Evolutionary conservation across 2,113 vertebrate genomes (phyloP).

Genomic region (Cavia aperea): DNA sequence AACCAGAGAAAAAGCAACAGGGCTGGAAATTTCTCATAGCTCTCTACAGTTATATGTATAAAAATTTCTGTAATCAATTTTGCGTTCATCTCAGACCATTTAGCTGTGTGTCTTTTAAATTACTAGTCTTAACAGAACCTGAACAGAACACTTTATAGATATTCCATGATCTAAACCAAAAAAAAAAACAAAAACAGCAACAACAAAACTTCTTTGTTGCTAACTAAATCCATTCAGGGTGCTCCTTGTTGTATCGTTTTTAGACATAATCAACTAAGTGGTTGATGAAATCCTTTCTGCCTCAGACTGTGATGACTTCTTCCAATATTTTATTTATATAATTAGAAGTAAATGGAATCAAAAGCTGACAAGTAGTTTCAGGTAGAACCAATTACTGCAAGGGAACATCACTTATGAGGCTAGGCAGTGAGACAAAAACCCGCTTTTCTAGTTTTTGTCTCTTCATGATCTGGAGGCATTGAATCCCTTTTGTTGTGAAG

Average conservation of each 20-base stretch:
- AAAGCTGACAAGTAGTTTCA: background rate
- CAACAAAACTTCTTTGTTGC: background rate
- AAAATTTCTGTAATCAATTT: background rate
- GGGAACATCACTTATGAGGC: background rate
- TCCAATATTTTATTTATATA: slow-evolving; percentile 21
- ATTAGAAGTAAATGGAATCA: slow-evolving; percentile 17
- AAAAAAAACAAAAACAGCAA: too few species aligned
- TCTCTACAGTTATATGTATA: background rate
- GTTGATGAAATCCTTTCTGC: slow-evolving; percentile 14
- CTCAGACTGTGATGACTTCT: background rate
- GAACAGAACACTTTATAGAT: slow-evolving; percentile 23
- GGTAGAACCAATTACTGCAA: background rate
- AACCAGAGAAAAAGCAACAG: background rate
- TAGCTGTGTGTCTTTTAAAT: background rate
- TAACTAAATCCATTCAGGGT: background rate
- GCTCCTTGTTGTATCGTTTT: slow-evolving; percentile 3
- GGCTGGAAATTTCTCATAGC: background rate
- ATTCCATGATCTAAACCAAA: background rate
- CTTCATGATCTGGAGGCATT: background rate
- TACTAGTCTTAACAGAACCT: background rate
- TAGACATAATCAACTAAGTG: background rate
- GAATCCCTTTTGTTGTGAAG: background rate
- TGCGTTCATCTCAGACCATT: background rate
- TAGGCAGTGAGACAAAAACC: background rate
- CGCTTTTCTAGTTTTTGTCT: background rate